A percentile compares a stretch with the other conserved stretches of the same genome.
Conservation (phyloP, 2,113 vertebrate genomes). For the Plectropomus leopardus region DNA sequence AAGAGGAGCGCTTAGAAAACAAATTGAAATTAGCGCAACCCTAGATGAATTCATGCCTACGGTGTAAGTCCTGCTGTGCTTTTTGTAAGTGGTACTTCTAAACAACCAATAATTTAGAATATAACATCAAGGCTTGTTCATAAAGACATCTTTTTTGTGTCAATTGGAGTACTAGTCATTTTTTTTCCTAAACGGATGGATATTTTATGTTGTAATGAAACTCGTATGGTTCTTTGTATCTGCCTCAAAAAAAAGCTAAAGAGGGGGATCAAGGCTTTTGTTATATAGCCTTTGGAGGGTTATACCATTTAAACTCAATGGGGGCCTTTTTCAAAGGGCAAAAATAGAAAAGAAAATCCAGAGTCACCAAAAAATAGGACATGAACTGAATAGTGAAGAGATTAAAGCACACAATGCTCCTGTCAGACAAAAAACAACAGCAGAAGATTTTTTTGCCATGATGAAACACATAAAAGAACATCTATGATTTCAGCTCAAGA, state of each 20-base stretch:
- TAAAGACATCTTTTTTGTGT: neutral
- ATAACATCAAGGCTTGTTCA: neutral
- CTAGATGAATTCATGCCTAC: neutral
- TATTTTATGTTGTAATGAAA: neutral
- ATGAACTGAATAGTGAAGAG: constrained; percentile 23
- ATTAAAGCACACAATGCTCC: constrained; percentile 19
- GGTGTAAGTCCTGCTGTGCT: neutral
- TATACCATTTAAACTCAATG: constrained; percentile 39
- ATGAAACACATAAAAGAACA: constrained; percentile 45
- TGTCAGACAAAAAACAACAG: constrained; percentile 17
- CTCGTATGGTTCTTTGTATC: neutral
- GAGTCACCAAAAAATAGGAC: constrained; percentile 23
- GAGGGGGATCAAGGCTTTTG: constrained; percentile 20
- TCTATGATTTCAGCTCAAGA: constrained; percentile 25
- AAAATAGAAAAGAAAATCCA: neutral
- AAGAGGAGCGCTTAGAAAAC: neutral
- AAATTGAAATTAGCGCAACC: neutral
- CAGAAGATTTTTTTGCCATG: neutral
- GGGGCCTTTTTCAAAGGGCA: constrained; percentile 30
- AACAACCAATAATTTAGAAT: neutral
- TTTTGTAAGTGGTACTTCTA: neutral
- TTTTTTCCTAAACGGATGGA: neutral
- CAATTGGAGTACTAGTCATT: neutral
- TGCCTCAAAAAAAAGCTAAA: neutral
- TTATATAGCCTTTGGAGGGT: neutral